A percentile compares a stretch with the other conserved stretches of the same genome.
Evolutionary conservation across 2,113 vertebrate genomes (phyloP).

Genomic region (Xiphorhynchus elegans): DNA sequence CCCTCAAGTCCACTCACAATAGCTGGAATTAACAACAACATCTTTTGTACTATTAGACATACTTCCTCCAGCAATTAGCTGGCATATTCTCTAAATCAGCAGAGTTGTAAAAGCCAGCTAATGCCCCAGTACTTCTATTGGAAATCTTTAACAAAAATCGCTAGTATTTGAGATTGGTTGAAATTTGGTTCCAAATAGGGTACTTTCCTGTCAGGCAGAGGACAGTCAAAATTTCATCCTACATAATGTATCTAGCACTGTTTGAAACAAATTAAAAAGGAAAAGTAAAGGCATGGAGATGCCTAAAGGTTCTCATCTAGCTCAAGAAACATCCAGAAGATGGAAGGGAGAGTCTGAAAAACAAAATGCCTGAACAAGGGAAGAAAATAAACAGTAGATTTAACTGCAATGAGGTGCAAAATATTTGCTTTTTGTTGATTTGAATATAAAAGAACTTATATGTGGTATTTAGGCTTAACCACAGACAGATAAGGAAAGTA

Average conservation of each 20-base stretch:
- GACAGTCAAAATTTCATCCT: slow-evolving; percentile 38
- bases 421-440: slow-evolving; percentile 39
- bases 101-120: neutral
- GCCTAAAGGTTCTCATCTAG: neutral
- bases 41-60: neutral
- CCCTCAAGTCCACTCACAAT: neutral
- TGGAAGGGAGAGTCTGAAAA: neutral
- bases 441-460: slow-evolving; percentile 36
- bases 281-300: neutral
- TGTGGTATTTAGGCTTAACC: slow-evolving; percentile 18
- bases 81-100: neutral
- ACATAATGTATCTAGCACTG: neutral
- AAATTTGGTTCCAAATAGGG: slow-evolving; percentile 4
- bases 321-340: slow-evolving; percentile 1
- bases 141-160: slow-evolving; percentile 27
- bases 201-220: neutral
- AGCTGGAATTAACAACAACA: neutral
- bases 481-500: slow-evolving; percentile 56
- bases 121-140: neutral
- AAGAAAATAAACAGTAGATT: slow-evolving; percentile 28
- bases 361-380: neutral
- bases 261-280: slow-evolving; percentile 28
- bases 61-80: neutral
- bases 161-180: neutral
- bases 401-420: slow-evolving; percentile 51